A percentile compares a stretch with the other conserved stretches of the same genome.
phyloP scores from a whole-genome alignment of 2,113 vertebrate species.

The Motacilla tschutschensis region DNA sequence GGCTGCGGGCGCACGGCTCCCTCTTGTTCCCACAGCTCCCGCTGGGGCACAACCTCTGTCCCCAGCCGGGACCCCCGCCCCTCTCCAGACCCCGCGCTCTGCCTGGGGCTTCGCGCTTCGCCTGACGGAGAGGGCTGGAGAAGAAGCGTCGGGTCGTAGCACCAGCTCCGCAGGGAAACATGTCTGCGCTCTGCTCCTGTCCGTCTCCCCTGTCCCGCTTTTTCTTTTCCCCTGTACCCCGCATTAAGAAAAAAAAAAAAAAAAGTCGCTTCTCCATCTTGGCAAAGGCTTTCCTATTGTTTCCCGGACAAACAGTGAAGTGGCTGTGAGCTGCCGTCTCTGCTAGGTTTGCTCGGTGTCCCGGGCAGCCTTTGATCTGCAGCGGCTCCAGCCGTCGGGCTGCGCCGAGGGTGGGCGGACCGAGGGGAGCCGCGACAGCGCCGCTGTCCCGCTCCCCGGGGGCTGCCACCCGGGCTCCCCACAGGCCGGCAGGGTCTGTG shows the following conservation, averaged over 20 bases:
- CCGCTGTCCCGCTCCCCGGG: background rate
- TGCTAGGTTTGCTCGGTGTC: background rate
- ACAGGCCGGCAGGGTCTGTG: background rate
- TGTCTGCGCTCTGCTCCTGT: background rate
- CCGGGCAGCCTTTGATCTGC: background rate
- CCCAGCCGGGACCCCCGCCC: background rate
- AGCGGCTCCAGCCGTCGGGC: background rate
- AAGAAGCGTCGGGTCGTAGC: background rate
- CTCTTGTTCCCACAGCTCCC: background rate
- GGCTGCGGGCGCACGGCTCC: background rate
- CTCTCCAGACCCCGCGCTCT: background rate
- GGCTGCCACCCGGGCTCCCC: background rate
- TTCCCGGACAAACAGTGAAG: background rate
- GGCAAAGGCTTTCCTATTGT: conserved; percentile 45
- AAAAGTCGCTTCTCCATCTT: background rate
- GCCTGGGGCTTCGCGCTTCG: background rate
- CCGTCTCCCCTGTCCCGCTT: background rate
- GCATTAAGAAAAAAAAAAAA: background rate
- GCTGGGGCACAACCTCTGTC: background rate
- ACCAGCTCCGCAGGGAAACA: background rate
- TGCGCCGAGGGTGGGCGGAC: background rate
- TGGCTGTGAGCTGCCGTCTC: background rate
- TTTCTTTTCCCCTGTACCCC: background rate
- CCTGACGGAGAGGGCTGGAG: background rate
- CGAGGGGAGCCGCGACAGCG: background rate